Percentiles rank a stretch among this genome's conserved stretches.
Conservation (phyloP, 2,797 vertebrate species). For the Xiphophorus birchmanni region DNA sequence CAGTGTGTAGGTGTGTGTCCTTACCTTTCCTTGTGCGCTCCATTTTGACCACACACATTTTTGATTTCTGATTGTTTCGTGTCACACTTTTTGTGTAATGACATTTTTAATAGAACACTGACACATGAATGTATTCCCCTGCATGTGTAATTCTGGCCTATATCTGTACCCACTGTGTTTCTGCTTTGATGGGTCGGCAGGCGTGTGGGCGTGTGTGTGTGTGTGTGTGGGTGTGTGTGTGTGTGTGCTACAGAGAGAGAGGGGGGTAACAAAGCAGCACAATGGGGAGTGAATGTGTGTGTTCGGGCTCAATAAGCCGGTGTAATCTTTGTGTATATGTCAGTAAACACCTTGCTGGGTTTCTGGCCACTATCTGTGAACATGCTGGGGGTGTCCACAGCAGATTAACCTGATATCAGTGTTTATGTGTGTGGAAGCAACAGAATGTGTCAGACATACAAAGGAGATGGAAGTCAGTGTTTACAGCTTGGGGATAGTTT, state of each 20-base stretch:
- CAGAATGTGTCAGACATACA: conserved; percentile 17
- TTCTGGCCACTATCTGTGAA: conserved; percentile 46
- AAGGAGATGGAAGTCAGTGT: conserved; percentile 13
- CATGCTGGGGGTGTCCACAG: conserved; percentile 36
- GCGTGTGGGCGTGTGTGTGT: neutral
- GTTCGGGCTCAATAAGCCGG: conserved; percentile 45
- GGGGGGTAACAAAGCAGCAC: neutral
- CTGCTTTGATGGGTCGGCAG: conserved; percentile 4
- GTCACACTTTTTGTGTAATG: conserved; percentile 19
- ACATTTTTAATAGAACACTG: neutral
- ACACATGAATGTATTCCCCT: neutral
- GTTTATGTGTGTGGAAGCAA: conserved; percentile 2
- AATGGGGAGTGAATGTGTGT: conserved; percentile 6
- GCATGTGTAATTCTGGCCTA: conserved; percentile 4
- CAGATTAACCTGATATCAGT: conserved; percentile 47
- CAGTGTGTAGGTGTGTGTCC: neutral
- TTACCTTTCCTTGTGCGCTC: conserved; percentile 34
- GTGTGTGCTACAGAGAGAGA: neutral
- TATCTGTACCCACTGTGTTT: conserved; percentile 12
- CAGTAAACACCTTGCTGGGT: conserved; percentile 61
- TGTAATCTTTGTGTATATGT: conserved; percentile 57
- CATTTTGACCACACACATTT: conserved; percentile 23
- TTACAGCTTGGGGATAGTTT: conserved; percentile 7
- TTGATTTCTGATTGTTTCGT: conserved; percentile 37
- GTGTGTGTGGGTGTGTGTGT: neutral